Conservation (phyloP, 1,140 invertebrate species). For the Schlechtendalia chinensis region DNA sequence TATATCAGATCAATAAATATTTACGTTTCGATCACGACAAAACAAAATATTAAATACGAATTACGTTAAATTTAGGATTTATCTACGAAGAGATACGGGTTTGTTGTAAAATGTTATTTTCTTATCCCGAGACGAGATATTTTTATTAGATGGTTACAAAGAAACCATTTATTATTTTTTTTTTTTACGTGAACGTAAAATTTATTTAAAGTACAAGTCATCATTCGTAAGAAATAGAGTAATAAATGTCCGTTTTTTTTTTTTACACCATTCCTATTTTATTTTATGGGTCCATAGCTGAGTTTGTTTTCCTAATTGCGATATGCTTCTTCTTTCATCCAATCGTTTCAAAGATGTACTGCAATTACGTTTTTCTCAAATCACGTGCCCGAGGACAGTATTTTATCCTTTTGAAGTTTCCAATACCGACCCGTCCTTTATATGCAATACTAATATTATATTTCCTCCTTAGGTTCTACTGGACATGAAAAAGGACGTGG, state of each 20-base stretch:
- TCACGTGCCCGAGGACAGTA: neutral
- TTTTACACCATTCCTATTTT: neutral
- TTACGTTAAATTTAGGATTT: no score
- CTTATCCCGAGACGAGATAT: neutral
- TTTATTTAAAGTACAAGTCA: neutral
- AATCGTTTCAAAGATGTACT: neutral
- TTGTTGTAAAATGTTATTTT: no score
- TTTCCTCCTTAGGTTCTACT: neutral
- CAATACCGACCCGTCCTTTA: neutral
- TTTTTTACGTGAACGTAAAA: neutral
- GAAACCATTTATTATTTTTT: neutral
- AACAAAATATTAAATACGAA: no score
- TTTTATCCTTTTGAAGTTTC: conserved; percentile 20
- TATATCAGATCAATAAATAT: no score
- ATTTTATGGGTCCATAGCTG: no score
- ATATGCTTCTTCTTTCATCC: neutral
- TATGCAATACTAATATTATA: conserved; percentile 19
- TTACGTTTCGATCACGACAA: no score
- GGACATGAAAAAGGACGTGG: neutral
- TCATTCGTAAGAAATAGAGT: neutral
- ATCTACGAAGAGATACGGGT: no score
- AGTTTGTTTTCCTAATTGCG: neutral
- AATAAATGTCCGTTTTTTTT: neutral
- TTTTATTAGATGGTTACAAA: neutral
- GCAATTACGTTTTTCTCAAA: neutral